Evolutionary conservation across 2,113 vertebrate genomes (phyloP).

Genomic region (Alligator sinensis): DNA sequence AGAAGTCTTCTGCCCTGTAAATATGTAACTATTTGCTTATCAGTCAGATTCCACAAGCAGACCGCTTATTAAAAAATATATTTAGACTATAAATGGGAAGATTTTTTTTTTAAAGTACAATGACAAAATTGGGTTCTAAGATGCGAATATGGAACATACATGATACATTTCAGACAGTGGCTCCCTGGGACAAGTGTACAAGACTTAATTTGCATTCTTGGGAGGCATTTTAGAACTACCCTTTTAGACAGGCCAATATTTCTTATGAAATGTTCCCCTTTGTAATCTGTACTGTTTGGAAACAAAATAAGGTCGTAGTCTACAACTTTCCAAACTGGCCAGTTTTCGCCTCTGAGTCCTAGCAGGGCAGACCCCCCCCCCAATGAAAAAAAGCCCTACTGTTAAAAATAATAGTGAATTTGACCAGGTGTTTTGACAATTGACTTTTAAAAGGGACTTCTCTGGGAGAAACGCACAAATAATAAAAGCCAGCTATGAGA

Average conservation of each 20-base stretch:
- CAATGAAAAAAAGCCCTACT: no score
- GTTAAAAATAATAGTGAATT: not conserved
- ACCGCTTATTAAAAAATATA: no score
- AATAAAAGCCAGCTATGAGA: no score
- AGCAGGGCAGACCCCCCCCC: not conserved
- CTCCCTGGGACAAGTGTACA: not conserved
- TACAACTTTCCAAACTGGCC: not conserved
- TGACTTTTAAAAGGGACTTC: not conserved
- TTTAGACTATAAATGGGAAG: not conserved
- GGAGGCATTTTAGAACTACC: not conserved
- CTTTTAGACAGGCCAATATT: not conserved
- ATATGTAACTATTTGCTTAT: rapidly evolving
- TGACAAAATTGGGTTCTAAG: not conserved
- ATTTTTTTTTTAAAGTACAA: not conserved
- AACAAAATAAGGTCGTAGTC: not conserved
- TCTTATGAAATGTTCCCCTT: not conserved
- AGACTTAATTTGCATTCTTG: not conserved
- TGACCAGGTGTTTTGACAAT: not conserved
- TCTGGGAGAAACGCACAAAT: not conserved
- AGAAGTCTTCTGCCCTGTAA: not conserved
- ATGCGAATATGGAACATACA: not conserved
- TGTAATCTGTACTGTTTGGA: not conserved
- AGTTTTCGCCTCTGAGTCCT: not conserved
- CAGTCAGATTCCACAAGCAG: no score
- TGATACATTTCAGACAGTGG: not conserved